Conservation (phyloP, 2,888 invertebrate genomes). For the Drosophila recens region DNA sequence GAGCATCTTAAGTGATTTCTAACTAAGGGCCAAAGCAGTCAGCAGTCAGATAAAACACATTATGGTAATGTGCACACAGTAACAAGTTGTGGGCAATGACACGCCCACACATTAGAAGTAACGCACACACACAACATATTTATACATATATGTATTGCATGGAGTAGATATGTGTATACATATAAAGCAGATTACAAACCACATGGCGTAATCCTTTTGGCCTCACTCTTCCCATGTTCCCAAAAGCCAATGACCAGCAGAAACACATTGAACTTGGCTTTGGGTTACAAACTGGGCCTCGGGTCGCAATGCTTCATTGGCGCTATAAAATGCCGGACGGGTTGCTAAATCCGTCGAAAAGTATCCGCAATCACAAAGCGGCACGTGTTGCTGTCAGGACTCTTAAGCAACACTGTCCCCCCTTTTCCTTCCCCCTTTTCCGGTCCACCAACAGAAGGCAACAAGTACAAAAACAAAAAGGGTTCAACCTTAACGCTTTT, state of each 20-base stretch:
- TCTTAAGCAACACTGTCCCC: constrained; percentile 1
- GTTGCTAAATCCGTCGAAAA: constrained; percentile 37
- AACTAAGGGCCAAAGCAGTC: constrained; percentile 45
- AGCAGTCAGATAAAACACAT: constrained; percentile 71
- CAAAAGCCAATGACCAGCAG: constrained; percentile 64
- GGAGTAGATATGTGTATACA: not conserved
- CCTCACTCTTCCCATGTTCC: too few species aligned
- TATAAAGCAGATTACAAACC: constrained; percentile 42
- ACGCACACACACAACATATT: constrained; percentile 11
- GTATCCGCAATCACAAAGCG: constrained; percentile 67
- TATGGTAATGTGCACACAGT: constrained; percentile 75
- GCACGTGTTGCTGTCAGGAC: constrained; percentile 68
- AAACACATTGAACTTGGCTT: constrained; percentile 47
- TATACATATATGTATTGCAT: not conserved
- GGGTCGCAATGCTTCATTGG: constrained; percentile 43
- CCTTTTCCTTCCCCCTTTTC: not conserved
- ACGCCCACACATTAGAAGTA: constrained; percentile 44
- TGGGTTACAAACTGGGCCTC: constrained; percentile 16
- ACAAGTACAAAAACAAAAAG: constrained; percentile 46
- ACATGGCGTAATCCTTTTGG: constrained; percentile 50
- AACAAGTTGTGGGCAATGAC: constrained; percentile 63
- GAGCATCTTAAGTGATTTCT: constrained; percentile 71
- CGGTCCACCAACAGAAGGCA: constrained; percentile 2
- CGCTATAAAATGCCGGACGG: constrained; percentile 51
- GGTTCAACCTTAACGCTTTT: constrained; percentile 39